Conservation (phyloP, 2,888 invertebrate species). For the Neuroscelio doddi region DNA sequence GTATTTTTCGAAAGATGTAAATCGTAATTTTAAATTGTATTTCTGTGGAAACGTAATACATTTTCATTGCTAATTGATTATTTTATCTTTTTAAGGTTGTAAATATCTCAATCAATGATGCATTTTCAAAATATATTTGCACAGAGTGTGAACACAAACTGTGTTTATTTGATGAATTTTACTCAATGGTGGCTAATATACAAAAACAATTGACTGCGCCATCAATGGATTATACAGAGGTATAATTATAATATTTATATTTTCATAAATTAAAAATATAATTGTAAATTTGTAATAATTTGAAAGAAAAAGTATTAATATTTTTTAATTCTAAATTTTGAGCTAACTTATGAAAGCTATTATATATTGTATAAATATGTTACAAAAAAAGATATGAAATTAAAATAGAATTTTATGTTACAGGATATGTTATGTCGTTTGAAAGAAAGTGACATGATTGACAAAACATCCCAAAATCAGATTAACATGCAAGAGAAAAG, state of each 20-base stretch:
- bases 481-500: constrained; percentile 32
- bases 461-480: constrained; percentile 35
- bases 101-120: constrained; percentile 61
- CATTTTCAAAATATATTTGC: constrained; percentile 65
- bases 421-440: constrained; percentile 65
- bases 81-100: constrained; percentile 58
- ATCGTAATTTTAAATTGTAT: not conserved
- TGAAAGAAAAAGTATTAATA: not conserved
- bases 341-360: not conserved
- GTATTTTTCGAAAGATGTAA: constrained; percentile 68
- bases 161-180: constrained; percentile 68
- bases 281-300: no score
- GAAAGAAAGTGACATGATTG: constrained; percentile 56
- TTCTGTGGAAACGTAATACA: no score
- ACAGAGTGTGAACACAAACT: constrained; percentile 67
- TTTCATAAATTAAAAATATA: no score
- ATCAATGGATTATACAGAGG: constrained; percentile 66
- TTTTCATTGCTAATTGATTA: not conserved
- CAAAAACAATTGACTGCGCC: constrained; percentile 65
- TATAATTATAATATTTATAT: constrained; percentile 36
- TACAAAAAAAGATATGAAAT: not conserved
- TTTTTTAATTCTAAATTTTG: no score
- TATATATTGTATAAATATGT: not conserved
- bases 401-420: constrained; percentile 17
- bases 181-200: constrained; percentile 65